These are phyloP conservation scores for Montipora capricornis DNA, from an alignment of 64 coral and sea anemone genomes.

Conservation along the genomic window DNA sequence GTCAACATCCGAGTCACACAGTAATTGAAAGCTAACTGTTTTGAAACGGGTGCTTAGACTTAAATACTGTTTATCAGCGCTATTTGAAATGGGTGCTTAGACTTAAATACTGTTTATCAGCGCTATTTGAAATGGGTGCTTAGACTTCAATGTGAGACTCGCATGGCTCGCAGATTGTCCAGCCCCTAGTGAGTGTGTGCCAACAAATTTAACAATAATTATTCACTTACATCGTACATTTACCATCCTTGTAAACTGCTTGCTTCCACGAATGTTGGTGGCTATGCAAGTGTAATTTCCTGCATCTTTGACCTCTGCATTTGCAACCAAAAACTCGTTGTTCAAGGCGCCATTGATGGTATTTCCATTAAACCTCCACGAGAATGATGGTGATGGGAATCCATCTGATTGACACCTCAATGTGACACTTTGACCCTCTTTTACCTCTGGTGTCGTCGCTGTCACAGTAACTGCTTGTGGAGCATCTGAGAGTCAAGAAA, in stretches of 20 bases:
- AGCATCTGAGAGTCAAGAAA: slow-evolving; percentile 33
- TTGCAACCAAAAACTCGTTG: not conserved
- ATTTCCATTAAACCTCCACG: slow-evolving; percentile 61
- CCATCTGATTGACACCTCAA: no score
- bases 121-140: no score
- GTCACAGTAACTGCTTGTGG: slow-evolving; percentile 32
- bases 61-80: no score
- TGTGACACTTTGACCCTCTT: not conserved
- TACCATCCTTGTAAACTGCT: slow-evolving; percentile 1
- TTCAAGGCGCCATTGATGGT: slow-evolving; percentile 15
- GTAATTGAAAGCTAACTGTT: no score
- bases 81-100: no score
- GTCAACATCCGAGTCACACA: no score
- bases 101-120: no score
- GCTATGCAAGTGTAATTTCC: slow-evolving; percentile 83
- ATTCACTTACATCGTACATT: slow-evolving; percentile 72
- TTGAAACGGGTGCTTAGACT: no score
- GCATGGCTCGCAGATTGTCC: not conserved
- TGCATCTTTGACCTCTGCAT: slow-evolving; percentile 24
- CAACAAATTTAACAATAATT: not conserved
- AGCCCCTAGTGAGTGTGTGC: no score
- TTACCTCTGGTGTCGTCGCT: slow-evolving; percentile 10
- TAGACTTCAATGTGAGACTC: no score
- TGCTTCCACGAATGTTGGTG: slow-evolving; percentile 30
- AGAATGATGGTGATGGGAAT: slow-evolving; percentile 44